Evolutionary conservation across 2,113 vertebrate species (phyloP), one percentile per base, ranked within the genome.

Genomic region (Egretta garzetta): DNA sequence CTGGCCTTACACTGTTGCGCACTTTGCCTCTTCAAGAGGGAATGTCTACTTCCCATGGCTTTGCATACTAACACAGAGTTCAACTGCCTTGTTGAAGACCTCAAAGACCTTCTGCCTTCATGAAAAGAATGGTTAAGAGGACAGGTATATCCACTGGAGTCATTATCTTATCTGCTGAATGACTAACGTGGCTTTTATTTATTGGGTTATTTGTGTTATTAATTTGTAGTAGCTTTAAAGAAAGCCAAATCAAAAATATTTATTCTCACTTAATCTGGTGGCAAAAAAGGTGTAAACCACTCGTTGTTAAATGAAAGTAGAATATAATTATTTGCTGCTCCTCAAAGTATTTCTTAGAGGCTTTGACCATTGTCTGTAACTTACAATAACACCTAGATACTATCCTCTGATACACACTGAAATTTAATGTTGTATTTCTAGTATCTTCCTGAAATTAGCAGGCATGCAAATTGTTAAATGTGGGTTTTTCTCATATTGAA

Each of bases 71-170:
- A 92, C 93, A 92, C 80, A 43, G 58, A 41, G 80, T 86, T 96
- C 83, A 84, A 9, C 89, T 72, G 37, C 94, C 86, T 96, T 90
- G 79, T 76, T 75, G 86, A 80, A 68, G 67, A 39, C 37, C 73
- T 86, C 81, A 75, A 83, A 96, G 90, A 96, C 70, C 35, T 77
- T 66, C 14, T 90, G 50, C 96, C 81, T 85, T 91, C 30, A 33
- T 43, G 58, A 90, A 90, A 82, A 88, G 79, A 74, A 71, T n/a
- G 76, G 76, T 96, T 85, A 88, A 86, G 75, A 91, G 59, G 95
- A 97, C 88, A 63, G 45, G 53, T 95, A 87, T 95, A 90, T 94
- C 91, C 95, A 97, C 96, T 98, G 97, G 93, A 96, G 76, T 82
- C 27, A 8, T 92, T 70, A 52, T 33, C 21, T 75, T 58, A 33